Conservation (phyloP, 2,113 vertebrate species). For the Proterorhinus semilunaris region DNA sequence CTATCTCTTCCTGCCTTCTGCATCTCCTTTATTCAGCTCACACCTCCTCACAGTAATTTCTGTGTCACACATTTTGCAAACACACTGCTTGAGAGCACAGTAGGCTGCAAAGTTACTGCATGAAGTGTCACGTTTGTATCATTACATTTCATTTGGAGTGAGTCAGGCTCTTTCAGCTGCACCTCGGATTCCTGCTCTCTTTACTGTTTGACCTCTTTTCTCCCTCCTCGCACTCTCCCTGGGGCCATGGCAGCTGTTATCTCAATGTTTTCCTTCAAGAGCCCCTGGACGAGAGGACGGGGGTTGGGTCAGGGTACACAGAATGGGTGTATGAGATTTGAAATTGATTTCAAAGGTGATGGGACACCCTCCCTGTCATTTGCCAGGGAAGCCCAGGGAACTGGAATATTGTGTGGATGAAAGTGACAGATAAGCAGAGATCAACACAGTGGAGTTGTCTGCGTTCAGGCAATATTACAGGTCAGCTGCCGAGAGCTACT, state of each 20-base stretch:
- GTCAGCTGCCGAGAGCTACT: conserved; percentile 42
- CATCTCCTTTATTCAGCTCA: conserved; percentile 47
- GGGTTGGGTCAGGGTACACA: conserved; percentile 32
- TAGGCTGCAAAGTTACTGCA: conserved; percentile 62
- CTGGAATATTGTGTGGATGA: conserved; percentile 20
- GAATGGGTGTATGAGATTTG: conserved; percentile 50
- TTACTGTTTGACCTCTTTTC: conserved; percentile 80
- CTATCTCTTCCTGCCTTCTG: conserved; percentile 26
- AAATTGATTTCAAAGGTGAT: conserved; percentile 66
- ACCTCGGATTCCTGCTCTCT: conserved; percentile 74
- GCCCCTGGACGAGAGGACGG: conserved; percentile 55
- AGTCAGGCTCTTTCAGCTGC: conserved; percentile 61
- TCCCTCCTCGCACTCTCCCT: conserved; percentile 66
- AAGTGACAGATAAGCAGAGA: conserved; percentile 16
- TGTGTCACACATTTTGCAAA: conserved; percentile 59
- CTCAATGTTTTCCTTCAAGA: conserved; percentile 78
- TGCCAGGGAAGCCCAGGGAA: conserved; percentile 31
- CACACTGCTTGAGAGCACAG: conserved; percentile 52
- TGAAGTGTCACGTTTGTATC: conserved; percentile 61
- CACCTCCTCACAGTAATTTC: conserved; percentile 65
- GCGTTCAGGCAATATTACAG: conserved; percentile 30
- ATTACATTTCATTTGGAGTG: conserved; percentile 50
- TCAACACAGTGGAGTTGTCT: not conserved
- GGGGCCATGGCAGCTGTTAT: conserved; percentile 80
- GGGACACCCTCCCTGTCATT: conserved; percentile 42